Base-by-base conservation (phyloP, 1,140 invertebrate species). In the Aphidius gifuensis region DNA sequence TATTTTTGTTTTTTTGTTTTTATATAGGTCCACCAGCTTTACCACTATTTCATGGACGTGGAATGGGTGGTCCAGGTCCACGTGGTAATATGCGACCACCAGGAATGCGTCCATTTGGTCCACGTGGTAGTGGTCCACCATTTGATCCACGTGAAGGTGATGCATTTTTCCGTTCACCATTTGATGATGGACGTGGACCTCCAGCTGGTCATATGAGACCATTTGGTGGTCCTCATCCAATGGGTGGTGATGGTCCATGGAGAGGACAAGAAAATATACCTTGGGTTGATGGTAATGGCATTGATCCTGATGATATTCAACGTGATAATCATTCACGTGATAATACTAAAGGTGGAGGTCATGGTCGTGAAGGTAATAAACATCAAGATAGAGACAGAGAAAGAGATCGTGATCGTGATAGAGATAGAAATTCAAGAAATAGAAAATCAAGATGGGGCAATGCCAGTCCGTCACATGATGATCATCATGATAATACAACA, bases 41-140 rank as follows among this genome's bases (percentile, higher is more conserved):
- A n/a, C 75, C 80, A 43, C 83, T 83, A 74, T 83, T 83, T 64
- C 80, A 83, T 74, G 78, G 78, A 1, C 74, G 84, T 38, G 83
- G 83, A 23, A 76, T 81, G 68, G 80, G 77, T 6, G 78, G 76
- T 5, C 64, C 78, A n/a, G 77, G 77, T 9, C 76, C 78, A 76
- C 72, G 82, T 48, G 23, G 23, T 32, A 32, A 32, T 32, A 32
- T 32, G 23, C 23, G 23, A 32, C 23, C 23, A 32, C 71, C 79
- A 4, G 75, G 74, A 40, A 77, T 79, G 75, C 72, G 78, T 23
- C 73, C 72, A 6, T 80, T 77, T 40, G 76, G 74, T 6, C 76
- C 77, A 0, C 72, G 78, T 39, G 76, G 70, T 9, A 72, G 77
- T 39, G 76, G 70, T 9, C 66, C 74, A 32, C 76, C 72, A 9